phyloP scores from a whole-genome alignment of 2,113 vertebrate genomes.

The Cyrtonyx montezumae region DNA sequence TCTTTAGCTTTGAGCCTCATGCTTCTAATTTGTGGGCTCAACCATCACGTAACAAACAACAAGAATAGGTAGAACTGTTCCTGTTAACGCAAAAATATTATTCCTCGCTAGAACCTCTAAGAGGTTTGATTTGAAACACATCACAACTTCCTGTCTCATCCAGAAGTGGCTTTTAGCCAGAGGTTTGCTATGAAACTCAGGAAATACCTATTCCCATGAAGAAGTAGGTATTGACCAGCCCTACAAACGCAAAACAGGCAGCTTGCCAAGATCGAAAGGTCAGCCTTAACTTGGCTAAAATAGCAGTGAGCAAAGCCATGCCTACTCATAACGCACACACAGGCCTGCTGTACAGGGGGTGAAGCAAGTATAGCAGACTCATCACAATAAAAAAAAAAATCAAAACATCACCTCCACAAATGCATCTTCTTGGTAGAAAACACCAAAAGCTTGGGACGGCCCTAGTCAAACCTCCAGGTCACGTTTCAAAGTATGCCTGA shows the following conservation, averaged over 20 bases:
- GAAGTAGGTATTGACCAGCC: conserved; percentile 8
- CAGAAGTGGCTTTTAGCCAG: neutral
- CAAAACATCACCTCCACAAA: neutral
- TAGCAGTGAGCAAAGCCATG: neutral
- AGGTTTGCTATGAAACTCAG: neutral
- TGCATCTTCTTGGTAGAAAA: neutral
- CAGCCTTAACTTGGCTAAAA: neutral
- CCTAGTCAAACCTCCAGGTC: neutral
- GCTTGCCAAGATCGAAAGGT: neutral
- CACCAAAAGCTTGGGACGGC: neutral
- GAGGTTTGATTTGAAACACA: conserved; percentile 3
- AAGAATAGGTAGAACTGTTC: neutral
- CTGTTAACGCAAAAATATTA: conserved; percentile 1
- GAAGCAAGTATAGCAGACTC: neutral
- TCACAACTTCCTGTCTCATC: neutral
- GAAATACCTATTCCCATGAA: neutral
- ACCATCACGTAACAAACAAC: neutral
- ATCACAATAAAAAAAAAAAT: neutral
- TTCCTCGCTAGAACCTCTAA: neutral
- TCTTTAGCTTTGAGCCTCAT: conserved; percentile 34
- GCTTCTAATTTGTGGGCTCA: conserved; percentile 33
- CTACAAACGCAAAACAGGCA: neutral
- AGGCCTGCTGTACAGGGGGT: neutral
- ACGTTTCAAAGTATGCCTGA: neutral
- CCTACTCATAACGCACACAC: accelerated